A percentile compares a stretch with the other conserved stretches of the same genome.
Evolutionary conservation across 2,888 invertebrate species (phyloP).

Genomic region (Watsonalla binaria): DNA sequence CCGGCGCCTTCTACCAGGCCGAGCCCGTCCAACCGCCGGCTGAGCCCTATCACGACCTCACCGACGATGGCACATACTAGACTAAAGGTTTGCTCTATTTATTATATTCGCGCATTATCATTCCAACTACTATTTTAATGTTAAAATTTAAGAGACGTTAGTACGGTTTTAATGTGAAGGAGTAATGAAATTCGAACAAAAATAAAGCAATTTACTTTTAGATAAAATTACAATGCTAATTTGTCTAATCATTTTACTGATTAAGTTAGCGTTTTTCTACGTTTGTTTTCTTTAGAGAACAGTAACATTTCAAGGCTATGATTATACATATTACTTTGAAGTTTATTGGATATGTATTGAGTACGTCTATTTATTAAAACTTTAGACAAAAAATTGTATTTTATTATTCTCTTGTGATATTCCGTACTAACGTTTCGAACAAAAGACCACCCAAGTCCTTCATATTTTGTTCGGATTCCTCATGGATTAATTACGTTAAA

Average conservation of each 20-base stretch:
- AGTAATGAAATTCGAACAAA: neutral
- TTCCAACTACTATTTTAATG: neutral
- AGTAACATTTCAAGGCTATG: too few species aligned
- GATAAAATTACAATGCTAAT: too few species aligned
- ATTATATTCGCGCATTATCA: neutral
- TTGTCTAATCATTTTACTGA: too few species aligned
- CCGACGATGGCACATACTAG: constrained; percentile 61
- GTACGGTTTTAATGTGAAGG: neutral
- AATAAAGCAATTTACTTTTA: too few species aligned
- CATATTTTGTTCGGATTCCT: neutral
- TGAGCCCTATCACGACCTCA: constrained; percentile 71
- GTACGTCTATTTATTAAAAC: too few species aligned
- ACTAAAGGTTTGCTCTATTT: constrained; percentile 2
- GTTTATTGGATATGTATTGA: too few species aligned
- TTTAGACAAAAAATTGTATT: too few species aligned
- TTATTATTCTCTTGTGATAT: too few species aligned
- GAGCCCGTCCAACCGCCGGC: constrained; percentile 83
- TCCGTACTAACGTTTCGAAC: too few species aligned
- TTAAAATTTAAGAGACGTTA: neutral
- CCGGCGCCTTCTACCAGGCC: constrained; percentile 79
- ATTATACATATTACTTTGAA: too few species aligned
- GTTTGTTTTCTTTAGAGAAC: too few species aligned
- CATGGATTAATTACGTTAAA: neutral
- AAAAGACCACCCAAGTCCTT: too few species aligned
- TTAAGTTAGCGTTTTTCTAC: neutral